Evolutionary conservation across 2,797 vertebrate species (phyloP), one percentile per base, ranked within the genome.

Genomic region (Enteromius anoplus): DNA sequence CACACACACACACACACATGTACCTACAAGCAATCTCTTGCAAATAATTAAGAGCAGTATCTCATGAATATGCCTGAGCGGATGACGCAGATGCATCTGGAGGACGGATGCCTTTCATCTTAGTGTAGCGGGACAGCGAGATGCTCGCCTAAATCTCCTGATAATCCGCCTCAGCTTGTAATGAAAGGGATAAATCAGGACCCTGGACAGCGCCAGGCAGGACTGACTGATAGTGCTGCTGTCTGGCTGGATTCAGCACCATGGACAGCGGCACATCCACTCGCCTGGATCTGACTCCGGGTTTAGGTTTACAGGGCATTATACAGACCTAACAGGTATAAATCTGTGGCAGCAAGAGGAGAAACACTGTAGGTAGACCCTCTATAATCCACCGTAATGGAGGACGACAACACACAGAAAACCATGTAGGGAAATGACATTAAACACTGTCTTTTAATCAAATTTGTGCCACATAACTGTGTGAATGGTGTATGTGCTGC

Each of bases 161-260:
- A 86, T 88, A 84, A 85, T 85, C 75, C 51, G 32, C 62, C 75
- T 75, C 47, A 69, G 40, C 42, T 60, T 21, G 53, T 47, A 75
- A 80, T 79, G 71, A 82, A 70, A 79, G 72, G 29, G 75, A 84
- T 78, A 85, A 86, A 85, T 86, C 87, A 86, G 85, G 80, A 88
- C 87, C 83, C 34, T 49, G 83, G 87, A 88, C 76, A 88, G 85
- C 42, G 21, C 15, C 47, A 4, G 40, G 19, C 7, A 40, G 26
- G 19, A 29, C 45, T 11, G 32, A 45, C 65, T 15, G 19, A 72
- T 21, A 14, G 12, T n/a, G 10, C 51, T 47, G 10, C 3, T n/a
- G 77, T 9, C 12, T 55, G 32, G 32, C 53, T 40, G 55, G 14
- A 47, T 85, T 69, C 60, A 85, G 75, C 47, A 82, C 69, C 70